Base-by-base conservation (phyloP, 1,140 invertebrate genomes). In the Eueides isabella region DNA sequence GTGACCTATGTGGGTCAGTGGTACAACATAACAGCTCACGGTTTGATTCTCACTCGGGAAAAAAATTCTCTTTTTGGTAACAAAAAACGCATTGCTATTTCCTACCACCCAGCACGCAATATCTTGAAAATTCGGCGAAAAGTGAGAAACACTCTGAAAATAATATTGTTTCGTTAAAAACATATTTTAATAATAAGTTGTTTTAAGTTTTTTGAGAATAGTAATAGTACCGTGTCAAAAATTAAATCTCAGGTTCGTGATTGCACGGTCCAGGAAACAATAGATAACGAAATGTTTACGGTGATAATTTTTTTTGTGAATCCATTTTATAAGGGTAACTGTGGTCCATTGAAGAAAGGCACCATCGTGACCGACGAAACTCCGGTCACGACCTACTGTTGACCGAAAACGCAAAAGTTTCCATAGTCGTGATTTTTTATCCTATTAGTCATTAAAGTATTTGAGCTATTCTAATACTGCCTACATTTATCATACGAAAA, bases 221-320 rank as follows among this genome's bases (percentile, higher is more conserved):
- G 9, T 55, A 55, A 55, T 55, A 19, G 19, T 55, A 26, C 48
- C n/a, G 48, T 26, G 48, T 55, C n/a, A 26, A 55, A 55, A 55
- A 26, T 55, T 12, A 23, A 55, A 9, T 23, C 12, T 23, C 48
- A 55, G 29, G 2, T 67, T 89, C 89, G 87, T 89, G 89, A 88
- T 81, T 80, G 80, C 81, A 87, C 84, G 84, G 80, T 86, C 81
- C 81, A 68, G 66, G 74, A 80, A 81, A 84, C 78, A 85, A 80
- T 61, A 31, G 62, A 26, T 16, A 48, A 44, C 30, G 29, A 44
- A 73, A 38, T n/a, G 9, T 48, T 68, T 35, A 74, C 19, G 61
- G 38, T 38, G 19, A 33, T 65, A 65, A 75, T 67, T 75, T 78
- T 79, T 86, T 83, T 83, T 80, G 66, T 78, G 44, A 61, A 71